Percentiles rank a stretch among this genome's conserved stretches.
Evolutionary conservation across 2,797 vertebrate genomes (phyloP).

Genomic region (Lagothrix lagotricha): DNA sequence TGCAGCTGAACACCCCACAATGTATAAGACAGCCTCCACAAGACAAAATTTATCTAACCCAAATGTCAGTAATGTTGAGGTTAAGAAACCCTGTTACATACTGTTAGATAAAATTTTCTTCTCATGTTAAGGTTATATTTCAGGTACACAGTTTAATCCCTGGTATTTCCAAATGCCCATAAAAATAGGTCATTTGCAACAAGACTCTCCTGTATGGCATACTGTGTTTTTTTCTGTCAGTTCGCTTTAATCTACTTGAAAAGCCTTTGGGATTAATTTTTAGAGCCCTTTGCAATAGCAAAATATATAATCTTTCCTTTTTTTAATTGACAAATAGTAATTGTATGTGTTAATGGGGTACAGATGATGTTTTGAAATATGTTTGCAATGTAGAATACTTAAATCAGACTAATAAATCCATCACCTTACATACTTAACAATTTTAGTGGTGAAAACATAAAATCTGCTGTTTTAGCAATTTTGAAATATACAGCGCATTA

Average conservation of each 20-base stretch:
- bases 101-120: background rate
- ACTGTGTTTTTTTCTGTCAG: background rate
- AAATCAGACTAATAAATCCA: background rate
- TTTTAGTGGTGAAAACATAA: background rate
- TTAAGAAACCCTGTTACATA: background rate
- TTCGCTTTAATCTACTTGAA: background rate
- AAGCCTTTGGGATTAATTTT: conserved; percentile 2
- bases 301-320: conserved; percentile 9
- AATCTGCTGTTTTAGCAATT: background rate
- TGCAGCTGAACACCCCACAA: background rate
- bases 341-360: background rate
- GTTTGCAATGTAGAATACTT: background rate
- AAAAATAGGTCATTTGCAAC: background rate
- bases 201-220: background rate
- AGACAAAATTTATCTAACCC: background rate
- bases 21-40: background rate
- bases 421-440: background rate
- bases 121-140: background rate
- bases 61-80: background rate
- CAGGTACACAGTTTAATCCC: background rate
- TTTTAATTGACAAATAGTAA: background rate
- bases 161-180: background rate
- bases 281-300: background rate
- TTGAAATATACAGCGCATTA: background rate
- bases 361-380: background rate